Evolutionary conservation across 2,888 invertebrate genomes (phyloP).

Genomic region (Epirrhoe tristata): DNA sequence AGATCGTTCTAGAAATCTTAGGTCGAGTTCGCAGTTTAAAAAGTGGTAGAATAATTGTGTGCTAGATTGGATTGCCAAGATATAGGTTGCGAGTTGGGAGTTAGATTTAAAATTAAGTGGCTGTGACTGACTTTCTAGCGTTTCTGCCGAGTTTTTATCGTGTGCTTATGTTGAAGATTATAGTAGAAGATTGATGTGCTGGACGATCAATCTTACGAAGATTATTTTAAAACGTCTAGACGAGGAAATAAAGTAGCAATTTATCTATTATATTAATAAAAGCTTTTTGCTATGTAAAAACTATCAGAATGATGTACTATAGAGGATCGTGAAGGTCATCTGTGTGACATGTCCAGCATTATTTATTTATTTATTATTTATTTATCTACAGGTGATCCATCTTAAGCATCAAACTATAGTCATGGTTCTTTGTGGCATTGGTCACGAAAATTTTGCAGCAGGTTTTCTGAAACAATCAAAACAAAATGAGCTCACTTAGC

Average conservation of each 20-base stretch:
- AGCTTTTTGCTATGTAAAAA: too few species aligned
- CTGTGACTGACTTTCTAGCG: slow-evolving; percentile 22
- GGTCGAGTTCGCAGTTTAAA: slow-evolving; percentile 49
- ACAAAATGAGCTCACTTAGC: neutral
- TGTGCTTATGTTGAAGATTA: slow-evolving; percentile 17
- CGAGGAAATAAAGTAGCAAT: neutral
- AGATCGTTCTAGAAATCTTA: slow-evolving; percentile 3
- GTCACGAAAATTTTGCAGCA: slow-evolving; percentile 13
- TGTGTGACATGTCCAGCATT: too few species aligned
- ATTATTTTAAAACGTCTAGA: slow-evolving; percentile 5
- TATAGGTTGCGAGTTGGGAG: slow-evolving; percentile 36
- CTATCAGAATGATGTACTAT: too few species aligned
- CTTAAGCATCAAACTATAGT: too few species aligned
- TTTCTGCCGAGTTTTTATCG: slow-evolving; percentile 13
- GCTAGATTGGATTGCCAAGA: slow-evolving; percentile 48
- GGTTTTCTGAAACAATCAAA: slow-evolving; percentile 10
- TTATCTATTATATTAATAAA: neutral
- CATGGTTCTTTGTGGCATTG: too few species aligned
- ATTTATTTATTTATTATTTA: too few species aligned
- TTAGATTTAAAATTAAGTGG: slow-evolving; percentile 37
- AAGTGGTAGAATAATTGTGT: slow-evolving; percentile 48
- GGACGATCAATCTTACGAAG: slow-evolving; percentile 17
- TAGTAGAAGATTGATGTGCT: neutral
- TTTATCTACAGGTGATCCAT: too few species aligned
- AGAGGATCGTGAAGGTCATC: too few species aligned